phyloP scores from a whole-genome alignment of 1,140 invertebrate species.

The Papilio helenus region DNA sequence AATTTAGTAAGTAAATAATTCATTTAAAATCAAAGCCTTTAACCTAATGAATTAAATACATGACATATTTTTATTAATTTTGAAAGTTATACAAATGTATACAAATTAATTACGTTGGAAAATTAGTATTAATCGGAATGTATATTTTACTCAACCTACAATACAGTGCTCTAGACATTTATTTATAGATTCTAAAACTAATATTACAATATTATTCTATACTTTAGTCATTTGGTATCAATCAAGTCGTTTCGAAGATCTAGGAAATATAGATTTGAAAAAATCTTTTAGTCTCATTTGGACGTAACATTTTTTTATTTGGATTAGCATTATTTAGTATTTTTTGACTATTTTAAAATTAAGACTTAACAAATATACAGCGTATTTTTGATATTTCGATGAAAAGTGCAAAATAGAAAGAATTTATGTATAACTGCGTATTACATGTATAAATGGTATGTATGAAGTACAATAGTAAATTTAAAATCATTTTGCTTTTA shows the following conservation, averaged over 20 bases:
- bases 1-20: neutral
- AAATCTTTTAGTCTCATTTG: constrained; percentile 6
- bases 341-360: neutral
- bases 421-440: too few species aligned
- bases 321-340: neutral
- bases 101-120: neutral
- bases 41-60: neutral
- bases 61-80: neutral
- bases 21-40: neutral
- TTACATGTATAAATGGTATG: too few species aligned
- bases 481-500: neutral
- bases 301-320: neutral
- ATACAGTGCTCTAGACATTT: constrained; percentile 14
- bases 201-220: neutral
- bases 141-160: neutral
- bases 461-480: too few species aligned
- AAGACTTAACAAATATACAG: neutral
- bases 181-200: neutral
- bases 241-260: constrained; percentile 4
- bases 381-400: neutral
- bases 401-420: neutral
- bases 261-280: neutral
- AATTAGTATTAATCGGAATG: constrained; percentile 13
- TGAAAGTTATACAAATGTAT: neutral
- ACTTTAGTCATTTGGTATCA: constrained; percentile 1